A percentile compares a stretch with the other conserved stretches of the same genome.
phyloP scores from a whole-genome alignment of 2,797 vertebrate genomes.

The Stomatorhinus walkeri region DNA sequence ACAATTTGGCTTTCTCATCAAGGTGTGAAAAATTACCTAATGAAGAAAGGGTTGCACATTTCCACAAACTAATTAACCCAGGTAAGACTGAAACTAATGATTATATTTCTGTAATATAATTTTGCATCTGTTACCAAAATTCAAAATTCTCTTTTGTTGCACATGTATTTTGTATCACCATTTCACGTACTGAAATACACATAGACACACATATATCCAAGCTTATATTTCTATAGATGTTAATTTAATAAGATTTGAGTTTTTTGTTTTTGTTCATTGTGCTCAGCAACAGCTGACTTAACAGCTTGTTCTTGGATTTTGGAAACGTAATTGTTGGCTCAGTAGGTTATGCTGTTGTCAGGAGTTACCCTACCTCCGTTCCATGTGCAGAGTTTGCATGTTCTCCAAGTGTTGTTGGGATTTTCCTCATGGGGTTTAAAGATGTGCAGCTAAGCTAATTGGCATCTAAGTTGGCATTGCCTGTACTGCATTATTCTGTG shows the following conservation, averaged over 20 bases:
- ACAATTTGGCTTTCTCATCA: slow-evolving; percentile 88
- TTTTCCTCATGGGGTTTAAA: background rate
- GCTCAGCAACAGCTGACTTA: background rate
- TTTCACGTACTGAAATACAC: slow-evolving; percentile 5
- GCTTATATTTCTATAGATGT: background rate
- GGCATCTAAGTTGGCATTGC: background rate
- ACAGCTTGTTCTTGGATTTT: background rate
- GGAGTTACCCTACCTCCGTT: background rate
- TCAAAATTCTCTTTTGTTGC: slow-evolving; percentile 26
- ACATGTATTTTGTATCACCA: slow-evolving; percentile 3
- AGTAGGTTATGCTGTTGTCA: background rate
- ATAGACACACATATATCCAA: background rate
- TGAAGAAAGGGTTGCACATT: slow-evolving; percentile 99
- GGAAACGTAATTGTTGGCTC: background rate
- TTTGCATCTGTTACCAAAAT: slow-evolving; percentile 95
- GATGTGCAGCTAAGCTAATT: background rate
- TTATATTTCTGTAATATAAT: slow-evolving; percentile 99
- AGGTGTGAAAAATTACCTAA: slow-evolving; percentile 97
- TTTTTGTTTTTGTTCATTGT: background rate
- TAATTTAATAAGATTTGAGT: background rate
- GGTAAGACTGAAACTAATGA: slow-evolving; percentile 98
- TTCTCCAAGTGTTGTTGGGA: background rate
- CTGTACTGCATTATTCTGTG: background rate
- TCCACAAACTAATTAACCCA: slow-evolving; percentile 99
- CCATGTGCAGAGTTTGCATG: background rate